Base-by-base conservation (phyloP, 2,113 vertebrate genomes). In the Nothobranchius kuhntae region DNA sequence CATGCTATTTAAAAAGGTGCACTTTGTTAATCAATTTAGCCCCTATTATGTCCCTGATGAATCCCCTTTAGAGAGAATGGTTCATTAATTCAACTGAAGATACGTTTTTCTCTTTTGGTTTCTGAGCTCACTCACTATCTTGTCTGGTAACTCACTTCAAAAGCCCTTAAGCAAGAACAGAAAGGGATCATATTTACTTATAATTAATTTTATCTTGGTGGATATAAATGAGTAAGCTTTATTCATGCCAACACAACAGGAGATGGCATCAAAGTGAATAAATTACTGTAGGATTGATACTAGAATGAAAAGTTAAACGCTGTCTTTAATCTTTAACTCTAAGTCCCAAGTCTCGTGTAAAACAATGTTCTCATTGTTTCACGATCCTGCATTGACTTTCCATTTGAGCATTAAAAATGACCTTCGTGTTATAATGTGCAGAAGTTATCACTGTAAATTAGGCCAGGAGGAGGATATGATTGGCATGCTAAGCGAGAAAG, bases 11-110 rank as follows among this genome's bases (percentile, higher is more conserved):
- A 91, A 87, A 85, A 70, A 77, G 80, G 78, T 68, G 71, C 80
- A 81, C 84, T 90, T 82, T 77, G 81, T 85, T 77, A 90, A 87
- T 90, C 80, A 91, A 86, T 88, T 86, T 77, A 68, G 70, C 63
- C 64, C 72, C 72, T 53, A 90, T 91, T 90, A 87, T 82, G 85
- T 77, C 56, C 55, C 73, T 80, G 78, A 88, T 89, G 82, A 87
- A 89, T 79, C 80, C 78, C 67, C 70, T 77, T 86, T 70, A 52
- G 81, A 86, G 61, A 78, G 65, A 81, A 88, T 65, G 71, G 55
- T 65, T 85, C 75, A 84, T 90, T 88, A 86, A 88, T 86, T 89
- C 67, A 74, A 73, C 17, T 9, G 53, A 82, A 61, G 59, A 53
- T 65, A 55, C 26, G 64, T 72, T 65, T 60, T 68, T 73, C 63